Base-by-base conservation (phyloP, 2,797 vertebrate species). In the Sternotherus odoratus region DNA sequence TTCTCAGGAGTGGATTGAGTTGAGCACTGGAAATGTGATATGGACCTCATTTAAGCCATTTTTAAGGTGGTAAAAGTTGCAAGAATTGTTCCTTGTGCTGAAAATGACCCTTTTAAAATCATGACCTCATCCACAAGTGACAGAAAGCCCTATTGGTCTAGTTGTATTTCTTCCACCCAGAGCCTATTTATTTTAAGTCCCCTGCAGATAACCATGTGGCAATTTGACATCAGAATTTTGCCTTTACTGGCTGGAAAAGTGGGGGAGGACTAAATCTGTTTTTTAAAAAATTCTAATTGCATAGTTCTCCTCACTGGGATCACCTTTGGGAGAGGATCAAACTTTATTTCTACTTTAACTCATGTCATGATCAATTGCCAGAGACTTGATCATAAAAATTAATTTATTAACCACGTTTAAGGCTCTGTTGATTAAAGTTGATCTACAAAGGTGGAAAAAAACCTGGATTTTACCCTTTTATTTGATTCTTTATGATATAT, bases 181-280 rank as follows among this genome's bases (percentile, higher is more conserved):
- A 85, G 63, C 30, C 89, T 95, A 86, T 74, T 83, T 95, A 57
- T 93, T 88, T 90, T 89, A 46, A 94, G 78, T 92, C 79, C 78
- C 75, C 83, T 93, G 87, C 87, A 90, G 94, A 88, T 79, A 95
- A 85, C 21, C 82, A 63, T 86, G 19, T 80, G 16, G 0, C 2
- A 75, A 88, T 93, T 92, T 82, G 69, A 85, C 82, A 88, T 63
- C 69, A 92, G 82, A 60, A 83, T 92, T 95, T 96, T 90, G 53
- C 83, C 4, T 80, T 93, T 81, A 43, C 26, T 94, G 60, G 77
- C 77, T 96, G 91, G 93, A 96, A 92, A 88, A 39, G 78, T n/a
- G 46, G 77, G 33, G 39, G 79, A 6, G 54, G 53, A 87, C 48
- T 43, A 50, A 2, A 85, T 26, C 0, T 72, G 56, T 77, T 92